These are phyloP conservation scores for Exephanes ischioxanthus DNA, from an alignment of 2,888 invertebrate species.

Conservation along the genomic window DNA sequence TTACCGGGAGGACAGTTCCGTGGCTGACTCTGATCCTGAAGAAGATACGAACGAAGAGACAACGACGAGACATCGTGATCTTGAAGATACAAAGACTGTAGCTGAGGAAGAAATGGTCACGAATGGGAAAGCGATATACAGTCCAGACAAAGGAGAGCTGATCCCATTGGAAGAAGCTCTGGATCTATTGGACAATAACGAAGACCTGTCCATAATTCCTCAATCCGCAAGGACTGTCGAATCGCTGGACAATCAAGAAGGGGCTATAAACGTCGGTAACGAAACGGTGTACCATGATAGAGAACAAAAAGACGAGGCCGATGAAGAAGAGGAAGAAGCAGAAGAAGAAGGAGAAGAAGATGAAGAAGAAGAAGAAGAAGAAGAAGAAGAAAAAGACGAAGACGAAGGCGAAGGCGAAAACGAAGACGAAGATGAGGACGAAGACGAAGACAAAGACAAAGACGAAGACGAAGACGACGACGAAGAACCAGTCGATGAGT, in stretches of 20 bases:
- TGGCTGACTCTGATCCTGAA: slow-evolving; percentile 78
- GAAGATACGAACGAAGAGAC: slow-evolving; percentile 67
- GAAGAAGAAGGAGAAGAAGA: slow-evolving; percentile 18
- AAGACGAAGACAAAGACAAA: slow-evolving; percentile 17
- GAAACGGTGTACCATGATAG: slow-evolving; percentile 8
- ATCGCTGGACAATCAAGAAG: slow-evolving; percentile 2
- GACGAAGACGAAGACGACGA: slow-evolving; percentile 16
- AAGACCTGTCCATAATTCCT: slow-evolving; percentile 64
- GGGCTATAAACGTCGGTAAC: background rate
- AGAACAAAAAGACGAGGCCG: slow-evolving; percentile 14
- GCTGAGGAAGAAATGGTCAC: slow-evolving; percentile 50
- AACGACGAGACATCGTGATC: slow-evolving; percentile 26
- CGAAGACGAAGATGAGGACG: slow-evolving; percentile 31
- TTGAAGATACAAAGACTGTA: slow-evolving; percentile 70
- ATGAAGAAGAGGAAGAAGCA: slow-evolving; percentile 34
- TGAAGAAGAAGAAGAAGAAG: slow-evolving; percentile 10
- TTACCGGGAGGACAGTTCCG: slow-evolving; percentile 80
- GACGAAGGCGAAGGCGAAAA: slow-evolving; percentile 6
- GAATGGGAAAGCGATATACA: slow-evolving; percentile 46
- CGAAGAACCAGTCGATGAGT: slow-evolving; percentile 16
- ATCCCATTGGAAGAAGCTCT: slow-evolving; percentile 81
- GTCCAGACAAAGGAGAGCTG: slow-evolving; percentile 69
- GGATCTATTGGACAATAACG: slow-evolving; percentile 77
- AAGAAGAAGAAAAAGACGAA: slow-evolving; percentile 24
- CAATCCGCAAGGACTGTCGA: slow-evolving; percentile 4